Conservation (phyloP, 2,113 vertebrate genomes). For the Corydoras sp. region DNA sequence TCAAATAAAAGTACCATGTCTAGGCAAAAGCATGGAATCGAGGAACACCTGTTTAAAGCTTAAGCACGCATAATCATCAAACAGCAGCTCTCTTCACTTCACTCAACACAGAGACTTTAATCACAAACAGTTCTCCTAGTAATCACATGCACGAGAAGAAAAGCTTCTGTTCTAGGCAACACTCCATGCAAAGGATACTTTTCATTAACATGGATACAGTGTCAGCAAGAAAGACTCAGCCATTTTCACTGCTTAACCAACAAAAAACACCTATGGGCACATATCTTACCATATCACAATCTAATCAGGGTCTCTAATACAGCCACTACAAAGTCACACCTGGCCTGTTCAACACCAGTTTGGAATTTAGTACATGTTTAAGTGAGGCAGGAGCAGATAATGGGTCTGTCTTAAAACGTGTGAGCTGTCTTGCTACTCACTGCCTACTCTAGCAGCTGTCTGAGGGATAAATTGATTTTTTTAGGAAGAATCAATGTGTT, state of each 20-base stretch:
- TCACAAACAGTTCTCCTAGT: slow-evolving; percentile 5
- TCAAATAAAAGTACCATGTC: slow-evolving; percentile 56
- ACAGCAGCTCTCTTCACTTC: slow-evolving; percentile 1
- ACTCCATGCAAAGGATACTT: background rate
- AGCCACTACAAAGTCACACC: slow-evolving; percentile 49
- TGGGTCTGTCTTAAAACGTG: background rate
- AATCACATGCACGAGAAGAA: background rate
- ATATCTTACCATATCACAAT: slow-evolving; percentile 52
- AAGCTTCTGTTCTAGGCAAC: background rate
- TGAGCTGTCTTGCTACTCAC: too few species aligned
- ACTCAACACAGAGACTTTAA: slow-evolving; percentile 8
- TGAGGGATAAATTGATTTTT: too few species aligned
- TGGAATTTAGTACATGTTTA: slow-evolving; percentile 36
- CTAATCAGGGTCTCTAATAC: slow-evolving; percentile 61
- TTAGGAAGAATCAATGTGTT: too few species aligned
- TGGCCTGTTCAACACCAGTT: slow-evolving; percentile 54
- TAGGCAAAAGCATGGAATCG: slow-evolving; percentile 10
- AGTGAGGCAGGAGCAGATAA: slow-evolving; percentile 19
- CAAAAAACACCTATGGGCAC: slow-evolving; percentile 6
- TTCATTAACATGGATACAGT: slow-evolving; percentile 1
- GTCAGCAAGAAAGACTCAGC: slow-evolving; percentile 1
- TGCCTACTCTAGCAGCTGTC: too few species aligned
- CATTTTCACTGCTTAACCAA: background rate
- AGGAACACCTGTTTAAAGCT: slow-evolving; percentile 24
- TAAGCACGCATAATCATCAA: slow-evolving; percentile 27